phyloP scores from a whole-genome alignment of 2,797 vertebrate species.

The Halcyon leucocephala region DNA sequence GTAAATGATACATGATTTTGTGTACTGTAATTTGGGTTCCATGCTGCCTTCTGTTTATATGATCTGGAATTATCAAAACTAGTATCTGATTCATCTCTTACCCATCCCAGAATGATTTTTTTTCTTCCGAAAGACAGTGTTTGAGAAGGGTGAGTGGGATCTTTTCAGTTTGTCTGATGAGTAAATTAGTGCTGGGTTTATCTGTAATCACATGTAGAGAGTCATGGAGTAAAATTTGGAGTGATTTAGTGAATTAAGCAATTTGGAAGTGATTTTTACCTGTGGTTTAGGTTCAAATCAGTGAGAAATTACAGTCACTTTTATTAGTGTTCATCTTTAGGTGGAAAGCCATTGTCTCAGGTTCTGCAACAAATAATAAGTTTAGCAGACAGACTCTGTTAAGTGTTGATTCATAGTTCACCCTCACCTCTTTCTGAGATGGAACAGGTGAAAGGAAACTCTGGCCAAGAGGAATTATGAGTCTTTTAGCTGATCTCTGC shows the following conservation, averaged over 20 bases:
- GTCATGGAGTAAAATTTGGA: neutral
- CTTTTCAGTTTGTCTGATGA: neutral
- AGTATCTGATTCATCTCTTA: neutral
- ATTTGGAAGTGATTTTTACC: neutral
- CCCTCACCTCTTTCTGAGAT: constrained; percentile 9
- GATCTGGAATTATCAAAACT: neutral
- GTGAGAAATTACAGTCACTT: neutral
- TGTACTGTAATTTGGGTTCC: neutral
- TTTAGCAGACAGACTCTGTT: constrained; percentile 3
- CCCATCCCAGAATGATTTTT: neutral
- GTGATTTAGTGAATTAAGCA: neutral
- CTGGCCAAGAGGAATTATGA: neutral
- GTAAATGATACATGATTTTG: neutral
- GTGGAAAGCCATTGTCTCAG: neutral
- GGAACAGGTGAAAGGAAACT: constrained; percentile 33
- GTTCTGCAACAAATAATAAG: constrained; percentile 22
- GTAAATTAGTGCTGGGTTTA: neutral
- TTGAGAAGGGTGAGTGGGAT: neutral
- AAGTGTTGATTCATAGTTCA: constrained; percentile 33
- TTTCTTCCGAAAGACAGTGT: neutral
- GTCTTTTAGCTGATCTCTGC: constrained; percentile 25
- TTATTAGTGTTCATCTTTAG: constrained; percentile 15
- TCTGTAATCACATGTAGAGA: neutral
- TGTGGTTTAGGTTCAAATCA: neutral
- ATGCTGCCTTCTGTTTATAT: neutral